Conservation (phyloP, 2,113 vertebrate species). For the Marmota monax region DNA sequence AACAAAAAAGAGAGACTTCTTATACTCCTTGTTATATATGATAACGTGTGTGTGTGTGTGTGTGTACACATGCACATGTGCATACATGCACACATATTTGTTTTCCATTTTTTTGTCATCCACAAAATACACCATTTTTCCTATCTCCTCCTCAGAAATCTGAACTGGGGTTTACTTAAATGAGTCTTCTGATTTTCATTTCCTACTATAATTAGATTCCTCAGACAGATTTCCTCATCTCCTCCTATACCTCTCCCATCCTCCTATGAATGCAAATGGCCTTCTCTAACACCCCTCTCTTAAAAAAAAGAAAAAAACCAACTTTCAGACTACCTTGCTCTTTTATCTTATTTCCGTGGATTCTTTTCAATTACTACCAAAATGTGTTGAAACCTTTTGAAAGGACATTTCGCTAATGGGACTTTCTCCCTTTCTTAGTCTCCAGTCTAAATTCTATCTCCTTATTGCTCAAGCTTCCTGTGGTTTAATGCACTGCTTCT, state of each 20-base stretch:
- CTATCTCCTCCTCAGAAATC: slow-evolving; percentile 26
- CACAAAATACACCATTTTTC: neutral
- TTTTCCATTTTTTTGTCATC: neutral
- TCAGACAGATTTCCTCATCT: neutral
- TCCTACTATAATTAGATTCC: neutral
- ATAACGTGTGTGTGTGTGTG: neutral
- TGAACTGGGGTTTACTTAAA: neutral
- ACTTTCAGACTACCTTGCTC: neutral
- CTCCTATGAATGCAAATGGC: neutral
- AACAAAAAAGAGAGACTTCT: neutral
- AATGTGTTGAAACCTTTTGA: neutral
- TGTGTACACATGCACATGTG: neutral
- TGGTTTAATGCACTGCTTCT: neutral
- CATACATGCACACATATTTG: too few species aligned
- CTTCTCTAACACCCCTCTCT: neutral
- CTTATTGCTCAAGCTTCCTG: neutral
- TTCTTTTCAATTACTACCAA: slow-evolving; percentile 38
- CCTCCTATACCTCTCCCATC: neutral
- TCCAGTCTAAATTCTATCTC: neutral
- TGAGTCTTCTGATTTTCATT: neutral
- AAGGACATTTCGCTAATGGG: slow-evolving; percentile 22
- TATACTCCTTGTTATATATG: neutral
- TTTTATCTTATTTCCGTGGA: slow-evolving; percentile 11
- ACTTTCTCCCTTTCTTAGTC: neutral
- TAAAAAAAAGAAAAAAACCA: neutral